Conservation (phyloP, 2,797 vertebrate genomes). For the Ibycter americanus region DNA sequence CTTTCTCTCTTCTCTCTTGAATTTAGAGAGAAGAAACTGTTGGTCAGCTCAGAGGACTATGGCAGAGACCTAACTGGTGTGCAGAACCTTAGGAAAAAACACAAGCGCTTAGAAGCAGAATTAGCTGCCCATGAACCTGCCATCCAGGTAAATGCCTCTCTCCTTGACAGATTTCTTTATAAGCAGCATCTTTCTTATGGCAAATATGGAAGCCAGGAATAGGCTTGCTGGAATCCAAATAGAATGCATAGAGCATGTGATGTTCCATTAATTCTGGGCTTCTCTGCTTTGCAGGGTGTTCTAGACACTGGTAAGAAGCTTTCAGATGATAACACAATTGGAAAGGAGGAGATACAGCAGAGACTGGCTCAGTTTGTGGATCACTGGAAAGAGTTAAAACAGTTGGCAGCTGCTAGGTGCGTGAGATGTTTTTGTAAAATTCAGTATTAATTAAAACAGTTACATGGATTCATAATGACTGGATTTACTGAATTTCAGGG, state of each 20-base stretch:
- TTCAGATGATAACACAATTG: constrained; percentile 96
- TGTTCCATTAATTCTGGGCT: not conserved
- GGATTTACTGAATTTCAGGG: not conserved
- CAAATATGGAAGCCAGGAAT: not conserved
- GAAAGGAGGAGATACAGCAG: constrained; percentile 98
- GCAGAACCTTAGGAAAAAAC: constrained; percentile 98
- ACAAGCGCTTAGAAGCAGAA: constrained; percentile 96
- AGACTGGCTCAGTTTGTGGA: constrained; percentile 95
- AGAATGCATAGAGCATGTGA: not conserved
- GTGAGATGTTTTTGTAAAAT: not conserved
- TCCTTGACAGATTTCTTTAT: not conserved
- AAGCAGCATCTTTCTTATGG: not conserved
- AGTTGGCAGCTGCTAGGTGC: constrained; percentile 91
- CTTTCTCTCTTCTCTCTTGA: not conserved
- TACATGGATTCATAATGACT: not conserved
- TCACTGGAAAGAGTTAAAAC: constrained; percentile 96
- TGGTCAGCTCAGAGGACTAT: constrained; percentile 97
- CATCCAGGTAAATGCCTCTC: constrained; percentile 84
- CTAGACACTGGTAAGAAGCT: constrained; percentile 95
- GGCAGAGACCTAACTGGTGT: constrained; percentile 97
- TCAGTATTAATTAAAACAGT: not conserved
- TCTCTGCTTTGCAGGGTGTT: constrained; percentile 82
- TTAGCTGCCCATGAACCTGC: constrained; percentile 95
- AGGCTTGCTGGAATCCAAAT: not conserved
- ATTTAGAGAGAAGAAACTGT: constrained; percentile 92